phyloP scores from a whole-genome alignment of 92 coral and sea anemone species.

The Muricea muricata region DNA sequence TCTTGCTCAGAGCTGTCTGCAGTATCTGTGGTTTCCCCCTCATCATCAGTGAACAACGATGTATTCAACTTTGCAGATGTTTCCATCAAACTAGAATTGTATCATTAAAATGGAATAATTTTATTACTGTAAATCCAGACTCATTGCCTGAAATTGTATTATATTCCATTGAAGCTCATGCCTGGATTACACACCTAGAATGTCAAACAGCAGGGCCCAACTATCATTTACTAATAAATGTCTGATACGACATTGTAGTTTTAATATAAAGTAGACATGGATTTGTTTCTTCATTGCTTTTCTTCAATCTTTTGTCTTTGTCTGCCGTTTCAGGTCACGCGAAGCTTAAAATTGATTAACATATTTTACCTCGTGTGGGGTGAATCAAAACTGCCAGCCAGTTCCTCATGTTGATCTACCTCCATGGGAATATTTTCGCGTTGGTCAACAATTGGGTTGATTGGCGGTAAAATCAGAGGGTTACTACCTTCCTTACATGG shows the following conservation, averaged over 20 bases:
- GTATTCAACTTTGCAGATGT: neutral
- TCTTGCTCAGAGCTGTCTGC: neutral
- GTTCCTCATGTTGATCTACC: neutral
- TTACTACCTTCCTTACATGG: neutral
- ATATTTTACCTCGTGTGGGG: conserved; percentile 15
- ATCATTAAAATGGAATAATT: conserved; percentile 4
- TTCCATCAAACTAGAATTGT: conserved; percentile 6
- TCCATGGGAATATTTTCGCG: conserved; percentile 1
- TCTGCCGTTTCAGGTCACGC: no score
- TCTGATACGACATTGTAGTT: no score
- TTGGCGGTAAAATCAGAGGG: conserved; percentile 1
- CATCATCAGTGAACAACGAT: neutral
- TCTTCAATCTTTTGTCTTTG: no score
- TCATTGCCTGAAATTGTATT: neutral
- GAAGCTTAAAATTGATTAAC: no score
- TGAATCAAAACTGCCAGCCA: conserved; percentile 15
- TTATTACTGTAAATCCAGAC: neutral
- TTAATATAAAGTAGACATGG: no score
- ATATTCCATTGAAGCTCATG: neutral
- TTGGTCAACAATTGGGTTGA: conserved; percentile 5
- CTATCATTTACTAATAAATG: neutral
- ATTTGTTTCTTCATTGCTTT: no score
- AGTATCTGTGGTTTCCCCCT: neutral
- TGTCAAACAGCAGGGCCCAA: neutral
- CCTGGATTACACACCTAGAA: no score